Evolutionary conservation across 2,888 invertebrate species (phyloP), one percentile per base, ranked within the genome.

Genomic region (Aphrophora alni): DNA sequence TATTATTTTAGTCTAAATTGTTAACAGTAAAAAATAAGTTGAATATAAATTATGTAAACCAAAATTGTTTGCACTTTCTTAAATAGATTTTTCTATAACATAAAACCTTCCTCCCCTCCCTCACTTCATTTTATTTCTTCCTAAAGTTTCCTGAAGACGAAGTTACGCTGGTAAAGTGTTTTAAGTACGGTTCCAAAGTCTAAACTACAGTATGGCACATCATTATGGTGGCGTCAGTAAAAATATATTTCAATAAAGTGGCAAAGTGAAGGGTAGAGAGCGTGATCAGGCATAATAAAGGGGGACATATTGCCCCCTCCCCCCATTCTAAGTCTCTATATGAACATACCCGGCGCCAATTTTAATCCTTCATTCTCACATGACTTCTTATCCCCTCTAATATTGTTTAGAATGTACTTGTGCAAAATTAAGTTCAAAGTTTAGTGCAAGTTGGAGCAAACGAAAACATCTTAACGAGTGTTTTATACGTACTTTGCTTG

Each of bases 221-320:
- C 21, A 8, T 59, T 21, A 59, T 21, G 21, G n/a, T 8, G 59
- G 21, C n/a, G 59, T 59, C 59, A 59, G 4, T n/a, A 14, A 21
- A 59, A 59, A 59, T 59, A 59, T 59, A 59, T 59, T 59, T 59
- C 59, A 59, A 59, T 59, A 59, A 59, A 59, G 59, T 59, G 59
- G 21, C 59, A 59, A 3, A 21, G 21, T 21, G 59, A 59, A 59
- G 59, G 59, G 59, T 21, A 59, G 59, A 59, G 59, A 14, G 59
- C 59, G 59, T 59, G 59, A 59, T 59, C 59, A 59, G 59, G 59
- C 59, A 59, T 59, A 59, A 59, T 59, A 59, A 59, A 59, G 59
- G 44, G 44, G 44, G 44, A 14, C 17, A 44, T 44, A 44, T 44
- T 44, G 44, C 44, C 44, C 44, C 33, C 17, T 14, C 5, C 59